These are phyloP conservation scores for Colletes latitarsis DNA, from an alignment of 1,140 invertebrate species.

Conservation along the genomic window DNA sequence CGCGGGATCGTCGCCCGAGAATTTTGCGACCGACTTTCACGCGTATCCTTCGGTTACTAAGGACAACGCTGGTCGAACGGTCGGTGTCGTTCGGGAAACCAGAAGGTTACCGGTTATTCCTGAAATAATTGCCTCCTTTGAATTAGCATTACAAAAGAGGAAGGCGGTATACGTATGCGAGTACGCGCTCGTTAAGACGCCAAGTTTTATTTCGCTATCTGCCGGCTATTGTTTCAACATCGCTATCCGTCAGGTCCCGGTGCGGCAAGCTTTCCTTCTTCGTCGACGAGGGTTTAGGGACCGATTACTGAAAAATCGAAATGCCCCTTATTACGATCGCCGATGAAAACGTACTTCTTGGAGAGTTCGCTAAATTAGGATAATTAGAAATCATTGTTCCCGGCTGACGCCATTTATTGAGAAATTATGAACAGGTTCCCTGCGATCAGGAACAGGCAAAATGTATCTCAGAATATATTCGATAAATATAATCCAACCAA, in stretches of 20 bases:
- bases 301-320: conserved; percentile 47
- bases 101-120: conserved; percentile 50
- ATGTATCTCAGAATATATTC: neutral
- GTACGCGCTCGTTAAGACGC: conserved; percentile 58
- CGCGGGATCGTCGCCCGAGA: neutral
- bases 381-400: neutral
- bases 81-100: conserved; percentile 40
- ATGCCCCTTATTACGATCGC: conserved; percentile 15
- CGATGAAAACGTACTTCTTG: neutral
- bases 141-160: conserved; percentile 65
- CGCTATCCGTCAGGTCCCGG: conserved; percentile 44
- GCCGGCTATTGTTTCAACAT: conserved; percentile 62
- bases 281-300: neutral
- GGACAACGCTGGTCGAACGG: neutral
- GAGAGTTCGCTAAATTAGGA: neutral
- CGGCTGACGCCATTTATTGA: neutral
- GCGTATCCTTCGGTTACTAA: conserved; percentile 38
- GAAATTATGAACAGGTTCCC: neutral
- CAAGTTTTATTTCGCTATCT: conserved; percentile 59
- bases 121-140: conserved; percentile 62
- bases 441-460: neutral
- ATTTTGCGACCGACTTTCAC: conserved; percentile 7
- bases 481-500: no score
- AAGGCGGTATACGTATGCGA: conserved; percentile 50
- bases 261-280: conserved; percentile 45